Evolutionary conservation across 2,797 vertebrate species (phyloP).

Genomic region (Chelonia mydas): DNA sequence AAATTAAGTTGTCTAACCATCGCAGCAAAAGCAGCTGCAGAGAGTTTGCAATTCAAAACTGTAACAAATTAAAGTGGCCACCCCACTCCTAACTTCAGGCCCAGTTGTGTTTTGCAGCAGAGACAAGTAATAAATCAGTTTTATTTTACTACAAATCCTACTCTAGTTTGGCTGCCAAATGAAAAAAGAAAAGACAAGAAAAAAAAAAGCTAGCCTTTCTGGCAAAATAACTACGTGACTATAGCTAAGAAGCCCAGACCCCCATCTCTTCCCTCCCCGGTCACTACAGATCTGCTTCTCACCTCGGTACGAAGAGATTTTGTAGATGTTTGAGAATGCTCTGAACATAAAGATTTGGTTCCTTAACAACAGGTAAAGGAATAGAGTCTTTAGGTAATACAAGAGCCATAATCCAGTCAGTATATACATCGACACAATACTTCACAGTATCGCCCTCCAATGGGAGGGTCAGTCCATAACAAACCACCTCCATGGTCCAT

Average conservation of each 20-base stretch:
- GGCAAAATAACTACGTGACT: neutral
- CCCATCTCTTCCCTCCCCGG: neutral
- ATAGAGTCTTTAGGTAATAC: constrained; percentile 90
- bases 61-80: neutral
- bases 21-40: neutral
- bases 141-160: neutral
- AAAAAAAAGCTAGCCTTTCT: neutral
- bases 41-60: neutral
- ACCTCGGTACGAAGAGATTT: constrained; percentile 95
- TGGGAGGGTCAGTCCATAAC: constrained; percentile 91
- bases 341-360: constrained; percentile 93
- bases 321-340: constrained; percentile 93
- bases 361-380: constrained; percentile 91
- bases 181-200: neutral
- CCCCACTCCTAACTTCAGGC: neutral
- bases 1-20: neutral
- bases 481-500: constrained; percentile 97
- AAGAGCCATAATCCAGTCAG: constrained; percentile 94
- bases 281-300: constrained; percentile 36
- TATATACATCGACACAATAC: constrained; percentile 94
- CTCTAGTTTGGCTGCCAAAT: neutral
- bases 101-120: neutral
- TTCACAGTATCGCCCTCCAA: constrained; percentile 93
- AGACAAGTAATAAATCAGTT: neutral
- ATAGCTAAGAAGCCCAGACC: neutral